These are phyloP conservation scores for Taenaris catops DNA, from an alignment of 2,888 invertebrate genomes.

Conservation along the genomic window DNA sequence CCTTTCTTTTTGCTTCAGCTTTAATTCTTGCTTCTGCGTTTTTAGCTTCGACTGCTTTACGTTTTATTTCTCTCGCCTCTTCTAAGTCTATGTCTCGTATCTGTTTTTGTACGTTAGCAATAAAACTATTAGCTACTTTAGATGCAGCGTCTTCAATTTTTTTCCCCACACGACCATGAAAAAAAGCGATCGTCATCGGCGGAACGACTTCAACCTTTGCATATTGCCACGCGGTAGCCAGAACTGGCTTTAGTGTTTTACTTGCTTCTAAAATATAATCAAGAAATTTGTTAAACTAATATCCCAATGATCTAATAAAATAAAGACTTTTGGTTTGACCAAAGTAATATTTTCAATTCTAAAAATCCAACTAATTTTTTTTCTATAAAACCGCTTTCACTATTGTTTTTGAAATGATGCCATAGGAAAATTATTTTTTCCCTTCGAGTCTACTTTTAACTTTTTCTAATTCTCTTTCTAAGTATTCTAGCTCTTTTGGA, in stretches of 20 bases:
- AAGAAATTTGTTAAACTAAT: background rate
- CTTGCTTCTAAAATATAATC: slow-evolving; percentile 39
- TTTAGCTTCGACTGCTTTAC: slow-evolving; percentile 37
- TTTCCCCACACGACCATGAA: slow-evolving; percentile 42
- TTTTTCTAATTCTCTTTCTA: slow-evolving; percentile 47
- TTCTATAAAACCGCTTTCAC: too few relatives aligned
- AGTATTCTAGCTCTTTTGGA: slow-evolving; percentile 43
- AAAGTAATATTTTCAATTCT: too few relatives aligned
- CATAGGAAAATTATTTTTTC: slow-evolving; percentile 1
- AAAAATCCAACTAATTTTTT: too few relatives aligned
- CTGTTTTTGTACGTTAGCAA: slow-evolving; percentile 30
- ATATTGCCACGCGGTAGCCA: slow-evolving; percentile 50
- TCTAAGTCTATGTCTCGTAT: slow-evolving; percentile 44
- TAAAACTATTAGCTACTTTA: slow-evolving; percentile 32
- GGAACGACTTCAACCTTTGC: slow-evolving; percentile 60
- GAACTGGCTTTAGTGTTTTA: slow-evolving; percentile 33
- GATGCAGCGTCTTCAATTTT: slow-evolving; percentile 39
- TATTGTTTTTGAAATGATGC: too few relatives aligned
- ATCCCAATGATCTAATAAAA: too few relatives aligned
- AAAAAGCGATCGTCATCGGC: slow-evolving; percentile 42
- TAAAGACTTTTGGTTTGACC: background rate
- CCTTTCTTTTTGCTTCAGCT: slow-evolving; percentile 34
- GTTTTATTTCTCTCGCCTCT: slow-evolving; percentile 30
- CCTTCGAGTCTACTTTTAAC: slow-evolving; percentile 23
- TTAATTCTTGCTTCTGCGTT: slow-evolving; percentile 38